These are phyloP conservation scores for Leistus spinibarbis DNA, from an alignment of 2,888 invertebrate genomes.

Conservation along the genomic window DNA sequence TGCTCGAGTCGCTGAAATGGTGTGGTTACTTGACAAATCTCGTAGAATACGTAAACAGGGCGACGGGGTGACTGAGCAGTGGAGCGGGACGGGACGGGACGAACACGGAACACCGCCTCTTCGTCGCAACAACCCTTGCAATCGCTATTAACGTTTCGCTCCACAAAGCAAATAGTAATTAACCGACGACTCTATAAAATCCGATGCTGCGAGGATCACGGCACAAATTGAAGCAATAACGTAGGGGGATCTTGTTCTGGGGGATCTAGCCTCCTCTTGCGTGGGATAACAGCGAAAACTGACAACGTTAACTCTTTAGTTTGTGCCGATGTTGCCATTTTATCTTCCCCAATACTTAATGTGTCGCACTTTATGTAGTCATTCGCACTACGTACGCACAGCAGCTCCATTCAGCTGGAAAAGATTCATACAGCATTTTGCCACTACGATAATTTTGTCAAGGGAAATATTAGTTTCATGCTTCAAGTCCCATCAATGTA, in stretches of 20 bases:
- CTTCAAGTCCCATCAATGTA: too few species aligned
- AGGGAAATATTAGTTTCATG: too few species aligned
- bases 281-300: background rate
- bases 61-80: too few species aligned
- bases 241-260: background rate
- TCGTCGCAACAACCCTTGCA: background rate
- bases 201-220: background rate
- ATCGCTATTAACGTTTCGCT: constrained; percentile 11
- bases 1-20: background rate
- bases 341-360: constrained; percentile 7
- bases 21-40: background rate
- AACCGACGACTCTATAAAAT: constrained; percentile 11
- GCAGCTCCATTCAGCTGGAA: too few species aligned
- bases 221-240: background rate
- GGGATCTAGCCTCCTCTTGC: background rate
- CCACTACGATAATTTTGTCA: too few species aligned
- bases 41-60: background rate
- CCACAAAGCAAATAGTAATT: constrained; percentile 30
- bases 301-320: background rate
- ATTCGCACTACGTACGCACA: background rate
- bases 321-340: constrained; percentile 9
- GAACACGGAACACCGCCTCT: background rate
- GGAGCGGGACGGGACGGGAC: too few species aligned
- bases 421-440: too few species aligned
- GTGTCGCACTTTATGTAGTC: background rate